These are phyloP conservation scores for Drosophila bocqueti DNA, from an alignment of 1,140 invertebrate genomes.

Conservation along the genomic window DNA sequence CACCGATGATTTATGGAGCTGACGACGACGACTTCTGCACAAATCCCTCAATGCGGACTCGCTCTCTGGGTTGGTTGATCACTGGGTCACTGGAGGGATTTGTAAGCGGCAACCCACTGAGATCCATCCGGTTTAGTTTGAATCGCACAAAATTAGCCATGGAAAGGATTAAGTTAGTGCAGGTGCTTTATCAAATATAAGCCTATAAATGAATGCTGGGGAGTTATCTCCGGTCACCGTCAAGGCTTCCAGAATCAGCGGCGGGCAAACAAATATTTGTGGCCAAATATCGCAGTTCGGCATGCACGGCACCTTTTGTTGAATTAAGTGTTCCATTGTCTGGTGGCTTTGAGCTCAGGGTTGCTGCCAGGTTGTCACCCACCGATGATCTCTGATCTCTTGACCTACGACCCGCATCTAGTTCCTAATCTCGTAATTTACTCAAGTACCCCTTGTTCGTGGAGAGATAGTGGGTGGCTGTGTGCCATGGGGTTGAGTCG, in stretches of 20 bases:
- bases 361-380: no score
- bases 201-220: no score
- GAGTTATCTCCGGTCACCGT: neutral
- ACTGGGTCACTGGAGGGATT: neutral
- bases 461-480: neutral
- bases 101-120: neutral
- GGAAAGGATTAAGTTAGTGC: neutral
- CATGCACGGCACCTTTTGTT: slow-evolving; percentile 15
- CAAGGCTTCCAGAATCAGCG: neutral
- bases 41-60: slow-evolving; percentile 5
- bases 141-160: neutral
- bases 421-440: neutral
- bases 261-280: slow-evolving; percentile 25
- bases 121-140: neutral
- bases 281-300: neutral
- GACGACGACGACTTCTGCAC: slow-evolving; percentile 15
- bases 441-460: neutral
- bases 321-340: slow-evolving; percentile 37
- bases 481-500: neutral
- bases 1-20: slow-evolving; percentile 15
- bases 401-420: neutral
- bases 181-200: neutral
- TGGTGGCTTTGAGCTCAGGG: slow-evolving; percentile 10
- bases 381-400: no score
- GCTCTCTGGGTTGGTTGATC: slow-evolving; percentile 10